Conservation (phyloP, 1,140 invertebrate species). For the Octopus sinensis region DNA sequence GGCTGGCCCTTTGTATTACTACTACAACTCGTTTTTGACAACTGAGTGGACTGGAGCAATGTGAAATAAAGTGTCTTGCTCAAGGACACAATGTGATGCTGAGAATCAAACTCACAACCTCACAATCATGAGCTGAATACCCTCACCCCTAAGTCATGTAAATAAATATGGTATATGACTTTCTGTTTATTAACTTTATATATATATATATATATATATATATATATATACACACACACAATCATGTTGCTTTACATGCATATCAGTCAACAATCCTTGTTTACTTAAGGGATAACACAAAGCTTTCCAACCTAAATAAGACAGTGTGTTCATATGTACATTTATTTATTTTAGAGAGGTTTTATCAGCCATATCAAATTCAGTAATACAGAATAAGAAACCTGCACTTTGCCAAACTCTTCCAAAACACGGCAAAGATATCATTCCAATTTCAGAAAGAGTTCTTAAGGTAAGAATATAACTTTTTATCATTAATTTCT, state of each 20-base stretch:
- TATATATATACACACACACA: not conserved
- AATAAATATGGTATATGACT: not conserved
- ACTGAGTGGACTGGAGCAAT: no score
- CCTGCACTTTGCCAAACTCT: not conserved
- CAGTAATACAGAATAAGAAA: not conserved
- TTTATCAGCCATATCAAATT: not conserved
- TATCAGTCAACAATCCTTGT: not conserved
- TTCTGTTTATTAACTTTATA: not conserved
- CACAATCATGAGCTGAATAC: no score
- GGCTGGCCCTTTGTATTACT: no score
- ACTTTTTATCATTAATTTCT: not conserved
- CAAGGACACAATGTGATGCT: no score
- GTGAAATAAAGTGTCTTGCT: no score
- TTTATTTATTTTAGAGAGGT: not conserved
- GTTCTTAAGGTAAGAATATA: constrained; percentile 40
- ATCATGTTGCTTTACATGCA: not conserved
- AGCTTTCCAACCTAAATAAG: not conserved
- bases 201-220: not conserved
- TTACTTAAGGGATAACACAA: not conserved
- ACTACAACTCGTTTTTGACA: no score
- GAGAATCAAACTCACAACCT: no score
- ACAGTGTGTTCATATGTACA: not conserved
- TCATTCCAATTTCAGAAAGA: constrained; percentile 23
- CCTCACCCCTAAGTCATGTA: no score
- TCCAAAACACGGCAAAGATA: not conserved